A percentile compares a stretch with the other conserved stretches of the same genome.
Conservation (phyloP, 2,113 vertebrate genomes). For the Patagioenas fasciata region DNA sequence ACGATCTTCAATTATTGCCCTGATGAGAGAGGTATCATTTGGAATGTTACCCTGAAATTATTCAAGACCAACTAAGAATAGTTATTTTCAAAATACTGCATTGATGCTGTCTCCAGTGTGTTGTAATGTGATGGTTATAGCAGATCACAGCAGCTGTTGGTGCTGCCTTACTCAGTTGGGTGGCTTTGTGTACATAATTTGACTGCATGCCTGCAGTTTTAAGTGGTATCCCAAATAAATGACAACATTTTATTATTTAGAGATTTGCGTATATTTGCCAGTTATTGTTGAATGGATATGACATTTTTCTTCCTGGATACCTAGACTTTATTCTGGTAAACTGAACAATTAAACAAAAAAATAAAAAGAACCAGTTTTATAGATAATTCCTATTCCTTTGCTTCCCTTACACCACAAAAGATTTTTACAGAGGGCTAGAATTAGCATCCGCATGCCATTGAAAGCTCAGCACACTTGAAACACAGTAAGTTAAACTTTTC, state of each 20-base stretch:
- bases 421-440: not conserved
- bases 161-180: not conserved
- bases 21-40: not conserved
- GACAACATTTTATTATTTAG: not conserved
- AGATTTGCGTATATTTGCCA: not conserved
- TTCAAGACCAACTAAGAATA: constrained; percentile 1
- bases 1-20: not conserved
- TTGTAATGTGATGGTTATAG: not conserved
- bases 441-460: not conserved
- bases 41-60: not conserved
- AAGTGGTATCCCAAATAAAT: not conserved
- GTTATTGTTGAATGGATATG: not conserved
- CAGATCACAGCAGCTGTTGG: not conserved
- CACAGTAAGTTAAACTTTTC: not conserved
- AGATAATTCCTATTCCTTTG: not conserved
- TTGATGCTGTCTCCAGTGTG: not conserved
- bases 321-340: not conserved
- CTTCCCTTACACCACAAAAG: not conserved
- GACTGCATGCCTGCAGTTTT: not conserved
- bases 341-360: not conserved
- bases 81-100: constrained; percentile 1
- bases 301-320: not conserved
- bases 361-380: not conserved
- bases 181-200: constrained; percentile 7
- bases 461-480: not conserved